Evolutionary conservation across 2,797 vertebrate species (phyloP), one percentile per base, ranked within the genome.

Genomic region (Notamacropus eugenii): DNA sequence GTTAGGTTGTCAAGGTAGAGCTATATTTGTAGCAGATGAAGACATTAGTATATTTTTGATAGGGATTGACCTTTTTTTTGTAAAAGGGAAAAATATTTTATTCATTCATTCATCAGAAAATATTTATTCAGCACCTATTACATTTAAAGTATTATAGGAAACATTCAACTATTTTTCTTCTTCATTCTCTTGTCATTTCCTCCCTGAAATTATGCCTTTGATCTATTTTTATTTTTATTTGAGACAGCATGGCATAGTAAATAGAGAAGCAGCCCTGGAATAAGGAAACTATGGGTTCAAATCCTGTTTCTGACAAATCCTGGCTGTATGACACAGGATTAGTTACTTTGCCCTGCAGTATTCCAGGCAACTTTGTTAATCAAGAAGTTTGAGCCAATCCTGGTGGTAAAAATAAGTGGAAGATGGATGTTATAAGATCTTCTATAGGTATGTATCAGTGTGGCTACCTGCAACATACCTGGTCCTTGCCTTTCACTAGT

Each of bases 131-230:
- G 10, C 90, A 92, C 22, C 29, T 56, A 50, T 55, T 19, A 87
- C 87, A 93, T 96, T 95, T 95, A 67, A 67, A 12, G 1, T 67
- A n/a, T 67, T n/a, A 67, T 67, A 6, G 12, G 14, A 67, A 67
- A 67, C 16, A 5, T n/a, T 19, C 31, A 67, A 67, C 13, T n/a
- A n/a, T 67, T 67, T 67, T 67, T 67, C 29, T 67, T n/a, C 62
- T n/a, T n/a, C 34, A 19, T n/a, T 67, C 34, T 67, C 34, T 67
- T 67, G 62, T 67, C 31, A 62, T 14, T 62, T 34, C 34, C 62
- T 67, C 62, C 16, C 62, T n/a, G 6, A n/a, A 67, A 19, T 67
- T 27, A 67, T 67, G 14, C 14, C 31, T 67, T 67, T 12, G 34
- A 67, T n/a, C 62, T 67, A n/a, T n/a, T 67, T 67, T n/a, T n/a